A percentile compares a stretch with the other conserved stretches of the same genome.
These are phyloP conservation scores for Quadroppia sp. DNA, from an alignment of 2,888 invertebrate genomes.

Conservation along the genomic window DNA sequence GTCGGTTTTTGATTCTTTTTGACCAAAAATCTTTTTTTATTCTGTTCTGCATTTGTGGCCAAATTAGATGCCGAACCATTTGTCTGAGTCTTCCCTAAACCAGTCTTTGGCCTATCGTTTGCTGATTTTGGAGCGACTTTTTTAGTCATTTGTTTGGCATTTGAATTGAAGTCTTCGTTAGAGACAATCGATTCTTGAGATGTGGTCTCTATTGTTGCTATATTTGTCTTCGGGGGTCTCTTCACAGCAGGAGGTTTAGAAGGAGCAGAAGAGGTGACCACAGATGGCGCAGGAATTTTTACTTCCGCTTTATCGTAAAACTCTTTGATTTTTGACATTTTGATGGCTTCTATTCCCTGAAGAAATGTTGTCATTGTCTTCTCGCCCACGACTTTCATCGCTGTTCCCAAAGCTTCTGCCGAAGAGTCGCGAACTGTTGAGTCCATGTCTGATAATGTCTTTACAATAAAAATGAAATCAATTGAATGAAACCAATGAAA, in stretches of 20 bases:
- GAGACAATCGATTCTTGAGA: constrained; percentile 22
- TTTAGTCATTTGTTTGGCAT: background rate
- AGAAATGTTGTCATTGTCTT: constrained; percentile 80
- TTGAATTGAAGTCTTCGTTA: constrained; percentile 41
- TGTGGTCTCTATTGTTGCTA: background rate
- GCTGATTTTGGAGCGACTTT: background rate
- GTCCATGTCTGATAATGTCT: constrained; percentile 61
- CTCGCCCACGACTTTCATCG: constrained; percentile 89
- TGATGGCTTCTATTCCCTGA: constrained; percentile 80
- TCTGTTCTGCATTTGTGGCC: background rate
- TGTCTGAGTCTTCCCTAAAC: background rate
- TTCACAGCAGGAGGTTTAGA: constrained; percentile 59
- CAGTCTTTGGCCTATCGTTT: background rate
- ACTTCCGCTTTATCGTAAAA: constrained; percentile 81
- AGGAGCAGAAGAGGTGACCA: constrained; percentile 17
- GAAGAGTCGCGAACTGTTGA: constrained; percentile 86
- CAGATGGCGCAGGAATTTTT: constrained; percentile 38
- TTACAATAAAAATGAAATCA: constrained; percentile 37
- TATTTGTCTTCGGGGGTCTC: constrained; percentile 56
- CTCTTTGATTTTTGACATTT: constrained; percentile 88
- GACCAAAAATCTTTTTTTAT: background rate
- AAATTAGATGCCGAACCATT: background rate
- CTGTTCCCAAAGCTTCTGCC: constrained; percentile 87
- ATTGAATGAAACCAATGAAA: background rate
- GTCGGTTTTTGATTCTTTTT: background rate